Evolutionary conservation across 2,797 vertebrate species (phyloP), one percentile per base, ranked within the genome.

Genomic region (Heteromormyrus szaboi): DNA sequence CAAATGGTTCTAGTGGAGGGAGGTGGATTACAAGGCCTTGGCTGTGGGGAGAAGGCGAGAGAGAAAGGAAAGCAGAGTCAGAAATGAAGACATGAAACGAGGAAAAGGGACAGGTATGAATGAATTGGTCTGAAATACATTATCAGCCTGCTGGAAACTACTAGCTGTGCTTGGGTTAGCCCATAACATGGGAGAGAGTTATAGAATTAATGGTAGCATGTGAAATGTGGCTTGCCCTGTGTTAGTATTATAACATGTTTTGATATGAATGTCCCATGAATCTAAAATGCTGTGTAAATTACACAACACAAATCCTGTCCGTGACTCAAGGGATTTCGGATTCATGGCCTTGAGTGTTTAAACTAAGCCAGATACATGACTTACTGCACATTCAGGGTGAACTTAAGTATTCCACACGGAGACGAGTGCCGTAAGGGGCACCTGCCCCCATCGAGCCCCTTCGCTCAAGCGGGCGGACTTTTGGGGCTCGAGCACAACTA

Each of bases 21-120:
- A 65, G 54, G 2, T 89, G 90, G n/a, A 62, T 89, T 94, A 95
- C 85, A 92, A 93, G 86, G 93, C 91, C 91, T 91, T 93, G 93
- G 92, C 95, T 96, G 90, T 51, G 90, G 88, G 90, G 87, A 50
- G 41, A 46, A 12, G 90, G 25, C 86, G 59, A 88, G 17, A 88
- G 17, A 41, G 76, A 89, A 3, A 62, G 83, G 59, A 29, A 88
- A 37, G 17, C 44, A 50, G 12, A n/a, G 33, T 54, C 68, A 14
- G 0, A 0, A 92, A 85, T 94, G 89, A 56, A 86, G 46, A 54
- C 29, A 89, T 6, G 9, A 22, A 7, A 72, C 14, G 22, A 53
- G 41, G 29, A 85, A 7, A 85, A 22, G 41, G 25, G 3, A 25
- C 56, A 88, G 25, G 41, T 76, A 19, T 19, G 37, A 65, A 56